These are phyloP conservation scores for Beroe ovata DNA, from an alignment of 37 sponge, comb jelly and placozoan species.

Conservation along the genomic window DNA sequence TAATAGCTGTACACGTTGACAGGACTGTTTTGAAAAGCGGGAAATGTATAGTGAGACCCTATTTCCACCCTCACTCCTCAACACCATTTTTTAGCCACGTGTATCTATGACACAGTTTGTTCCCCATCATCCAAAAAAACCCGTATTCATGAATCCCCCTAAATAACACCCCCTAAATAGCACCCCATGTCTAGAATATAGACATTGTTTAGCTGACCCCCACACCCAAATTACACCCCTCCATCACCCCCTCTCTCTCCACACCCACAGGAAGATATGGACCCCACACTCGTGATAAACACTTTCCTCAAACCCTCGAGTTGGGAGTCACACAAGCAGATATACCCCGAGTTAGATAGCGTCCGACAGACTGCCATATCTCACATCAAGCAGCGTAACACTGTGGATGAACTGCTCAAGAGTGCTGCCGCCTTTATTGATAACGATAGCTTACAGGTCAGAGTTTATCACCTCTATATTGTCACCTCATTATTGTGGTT, in stretches of 20 bases:
- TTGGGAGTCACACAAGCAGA: conserved; percentile 26
- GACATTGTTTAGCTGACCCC: no score
- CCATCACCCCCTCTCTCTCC: background rate
- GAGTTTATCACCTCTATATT: no score
- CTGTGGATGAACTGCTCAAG: conserved; percentile 59
- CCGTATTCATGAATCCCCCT: no score
- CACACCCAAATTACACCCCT: background rate
- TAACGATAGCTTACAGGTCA: conserved; percentile 36
- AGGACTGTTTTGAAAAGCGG: no score
- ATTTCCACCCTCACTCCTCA: no score
- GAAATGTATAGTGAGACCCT: no score
- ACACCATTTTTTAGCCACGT: no score
- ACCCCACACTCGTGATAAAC: conserved; percentile 34
- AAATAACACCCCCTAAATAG: background rate
- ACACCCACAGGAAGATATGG: conserved; percentile 31
- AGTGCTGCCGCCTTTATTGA: conserved; percentile 45
- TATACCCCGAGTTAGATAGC: conserved; percentile 28
- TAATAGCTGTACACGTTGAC: no score
- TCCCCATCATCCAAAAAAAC: no score
- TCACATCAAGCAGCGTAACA: conserved; percentile 36
- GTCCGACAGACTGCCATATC: conserved; percentile 35
- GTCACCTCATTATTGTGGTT: no score
- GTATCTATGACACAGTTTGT: no score
- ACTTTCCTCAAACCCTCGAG: conserved; percentile 49
- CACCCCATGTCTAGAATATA: background rate